These are phyloP conservation scores for Drosophila bocqueti DNA, from an alignment of 1,140 invertebrate genomes.

Conservation along the genomic window DNA sequence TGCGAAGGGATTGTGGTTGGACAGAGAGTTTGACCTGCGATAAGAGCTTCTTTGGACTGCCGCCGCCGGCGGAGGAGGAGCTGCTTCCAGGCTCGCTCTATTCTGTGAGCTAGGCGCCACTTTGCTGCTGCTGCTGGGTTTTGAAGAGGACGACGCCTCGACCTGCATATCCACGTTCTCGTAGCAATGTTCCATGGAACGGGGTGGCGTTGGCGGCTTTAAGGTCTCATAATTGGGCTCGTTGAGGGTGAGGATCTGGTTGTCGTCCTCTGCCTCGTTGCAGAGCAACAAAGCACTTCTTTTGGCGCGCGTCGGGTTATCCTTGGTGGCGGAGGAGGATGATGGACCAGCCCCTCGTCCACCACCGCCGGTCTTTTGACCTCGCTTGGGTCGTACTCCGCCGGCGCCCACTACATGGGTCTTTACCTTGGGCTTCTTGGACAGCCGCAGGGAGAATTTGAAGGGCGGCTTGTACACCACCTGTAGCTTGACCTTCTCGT, in stretches of 20 bases:
- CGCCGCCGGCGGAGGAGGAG: slow-evolving; percentile 7
- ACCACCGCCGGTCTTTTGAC: slow-evolving; percentile 37
- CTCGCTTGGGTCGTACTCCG: slow-evolving; percentile 60
- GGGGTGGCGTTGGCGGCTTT: slow-evolving; percentile 61
- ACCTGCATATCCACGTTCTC: slow-evolving; percentile 74
- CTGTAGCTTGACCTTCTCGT: slow-evolving; percentile 90
- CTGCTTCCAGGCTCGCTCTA: slow-evolving; percentile 35
- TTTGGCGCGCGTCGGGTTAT: slow-evolving; percentile 58
- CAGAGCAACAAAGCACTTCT: slow-evolving; percentile 71
- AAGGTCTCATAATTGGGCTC: slow-evolving; percentile 83
- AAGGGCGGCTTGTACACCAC: slow-evolving; percentile 94
- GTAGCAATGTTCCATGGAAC: slow-evolving; percentile 60
- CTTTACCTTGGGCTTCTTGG: slow-evolving; percentile 88
- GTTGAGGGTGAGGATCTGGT: slow-evolving; percentile 81
- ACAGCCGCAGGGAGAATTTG: slow-evolving; percentile 92
- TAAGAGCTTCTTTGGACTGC: slow-evolving; percentile 59
- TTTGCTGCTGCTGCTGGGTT: slow-evolving; percentile 57
- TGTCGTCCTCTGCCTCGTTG: slow-evolving; percentile 76
- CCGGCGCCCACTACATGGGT: slow-evolving; percentile 80
- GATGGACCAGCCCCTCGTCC: slow-evolving; percentile 49
- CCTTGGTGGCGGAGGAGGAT: slow-evolving; percentile 43
- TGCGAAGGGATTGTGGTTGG: slow-evolving; percentile 76
- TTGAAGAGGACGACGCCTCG: slow-evolving; percentile 29
- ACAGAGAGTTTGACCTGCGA: slow-evolving; percentile 75
- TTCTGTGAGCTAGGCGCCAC: slow-evolving; percentile 51